These are phyloP conservation scores for Magallana gigas DNA, from an alignment of 1,140 invertebrate genomes.

Conservation along the genomic window DNA sequence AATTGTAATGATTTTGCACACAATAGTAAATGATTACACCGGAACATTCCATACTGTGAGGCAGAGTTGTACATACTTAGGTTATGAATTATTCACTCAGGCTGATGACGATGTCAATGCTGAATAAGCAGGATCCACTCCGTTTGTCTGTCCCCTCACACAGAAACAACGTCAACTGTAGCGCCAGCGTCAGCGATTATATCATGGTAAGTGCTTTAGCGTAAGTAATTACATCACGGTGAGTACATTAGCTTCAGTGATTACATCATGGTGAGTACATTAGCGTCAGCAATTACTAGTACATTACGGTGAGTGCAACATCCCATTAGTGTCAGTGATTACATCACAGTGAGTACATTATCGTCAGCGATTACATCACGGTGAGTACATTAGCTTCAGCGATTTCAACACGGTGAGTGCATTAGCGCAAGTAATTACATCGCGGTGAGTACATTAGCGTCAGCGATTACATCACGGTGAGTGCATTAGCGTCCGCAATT, in stretches of 20 bases:
- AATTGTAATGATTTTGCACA: too few species aligned
- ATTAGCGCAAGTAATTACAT: background rate
- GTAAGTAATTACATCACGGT: too few species aligned
- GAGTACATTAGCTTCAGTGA: background rate
- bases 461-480: too few species aligned
- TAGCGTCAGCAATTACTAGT: background rate
- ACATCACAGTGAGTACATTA: background rate
- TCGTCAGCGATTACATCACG: background rate
- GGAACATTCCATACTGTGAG: too few species aligned
- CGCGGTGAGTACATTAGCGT: background rate
- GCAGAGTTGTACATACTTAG: too few species aligned
- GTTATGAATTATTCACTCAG: background rate
- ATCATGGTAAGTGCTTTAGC: background rate
- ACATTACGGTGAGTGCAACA: too few species aligned
- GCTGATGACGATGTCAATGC: constrained; percentile 31
- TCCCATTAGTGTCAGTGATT: background rate
- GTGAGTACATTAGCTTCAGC: background rate
- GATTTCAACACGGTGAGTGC: too few species aligned
- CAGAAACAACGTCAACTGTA: background rate
- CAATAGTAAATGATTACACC: too few species aligned
- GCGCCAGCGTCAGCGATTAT: constrained; percentile 7
- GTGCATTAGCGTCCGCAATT: background rate
- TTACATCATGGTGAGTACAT: background rate
- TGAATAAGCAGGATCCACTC: background rate
- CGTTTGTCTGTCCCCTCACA: background rate